Conservation (phyloP, 1,140 invertebrate species). For the Mamestra configurata region DNA sequence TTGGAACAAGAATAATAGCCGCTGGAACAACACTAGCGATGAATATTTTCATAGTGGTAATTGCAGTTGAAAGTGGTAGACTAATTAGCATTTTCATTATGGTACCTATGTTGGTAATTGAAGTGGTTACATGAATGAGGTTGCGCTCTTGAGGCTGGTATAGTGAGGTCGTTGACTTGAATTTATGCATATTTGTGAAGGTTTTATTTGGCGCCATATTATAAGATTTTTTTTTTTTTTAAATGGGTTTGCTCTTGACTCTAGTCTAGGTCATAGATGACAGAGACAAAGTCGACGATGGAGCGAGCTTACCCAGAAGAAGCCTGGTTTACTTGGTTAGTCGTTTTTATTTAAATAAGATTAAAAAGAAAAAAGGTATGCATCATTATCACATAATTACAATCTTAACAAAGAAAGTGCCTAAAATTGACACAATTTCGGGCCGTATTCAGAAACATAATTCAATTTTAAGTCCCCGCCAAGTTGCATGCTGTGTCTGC, state of each 20-base stretch:
- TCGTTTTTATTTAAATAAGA: background rate
- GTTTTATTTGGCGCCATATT: background rate
- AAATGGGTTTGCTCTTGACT: too few species aligned
- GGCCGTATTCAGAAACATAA: too few species aligned
- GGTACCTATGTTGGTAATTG: background rate
- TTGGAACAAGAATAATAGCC: constrained; percentile 34
- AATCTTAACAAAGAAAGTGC: too few species aligned
- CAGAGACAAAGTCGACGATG: too few species aligned
- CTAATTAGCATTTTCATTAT: constrained; percentile 30
- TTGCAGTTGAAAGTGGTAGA: constrained; percentile 23
- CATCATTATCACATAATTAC: too few species aligned
- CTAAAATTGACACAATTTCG: too few species aligned
- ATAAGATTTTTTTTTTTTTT: too few species aligned
- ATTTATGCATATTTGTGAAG: background rate
- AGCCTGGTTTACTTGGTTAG: background rate
- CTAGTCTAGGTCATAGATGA: too few species aligned
- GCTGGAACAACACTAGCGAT: background rate
- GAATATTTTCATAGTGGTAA: constrained; percentile 28
- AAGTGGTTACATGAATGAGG: constrained; percentile 24
- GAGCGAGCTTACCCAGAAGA: too few species aligned
- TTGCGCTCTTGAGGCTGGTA: background rate
- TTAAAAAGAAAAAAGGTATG: too few species aligned
- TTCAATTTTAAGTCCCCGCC: too few species aligned
- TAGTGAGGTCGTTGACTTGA: background rate
- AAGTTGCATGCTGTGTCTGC: background rate